Base-by-base conservation (phyloP, 2,797 vertebrate species). In the Clangula hyemalis region DNA sequence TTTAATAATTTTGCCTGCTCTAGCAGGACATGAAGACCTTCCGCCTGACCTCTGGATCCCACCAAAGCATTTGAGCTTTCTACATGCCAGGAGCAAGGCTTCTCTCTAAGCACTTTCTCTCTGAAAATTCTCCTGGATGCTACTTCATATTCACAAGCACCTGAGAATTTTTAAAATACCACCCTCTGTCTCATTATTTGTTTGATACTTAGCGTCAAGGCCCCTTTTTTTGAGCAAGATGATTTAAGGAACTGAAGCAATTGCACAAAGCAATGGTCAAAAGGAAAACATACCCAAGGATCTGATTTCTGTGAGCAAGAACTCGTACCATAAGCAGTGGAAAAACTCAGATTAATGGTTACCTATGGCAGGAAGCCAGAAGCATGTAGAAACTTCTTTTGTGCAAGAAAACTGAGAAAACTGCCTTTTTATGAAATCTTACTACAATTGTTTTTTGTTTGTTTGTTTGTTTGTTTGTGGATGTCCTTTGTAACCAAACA, bases 281-380 rank as follows among this genome's bases (percentile, higher is more conserved):
- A 76, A 78, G 84, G 54, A 83, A 90, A 90, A 89, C 19, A 74
- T 9, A 49, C 86, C 36, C 1, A 13, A 74, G 22, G 45, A 71
- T 61, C 82, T 71, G 68, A 66, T 73, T 95, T 90, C 84, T 92
- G 43, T 76, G 32, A 74, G 61, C 64, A 84, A 84, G 43, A 79
- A 14, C 45, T 81, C 34, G 25, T 68, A 53, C 53, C 82, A 43
- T 82, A 85, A 65, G 39, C 53, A 73, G 21, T 56, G 49, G 64
- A 57, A 94, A 94, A 87, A 17, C 20, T 82, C n/a, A 82, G 56
- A 92, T 79, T 76, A 76, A 60, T 79, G 10, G 71, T 54, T 94
- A 89, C 30, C 19, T 73, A 39, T 92, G 77, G 60, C 74, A 94
- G 68, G 82, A 90, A 93, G 19, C 56, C 82, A 91, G 61, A 36